Evolutionary conservation across 2,113 vertebrate species (phyloP).

Genomic region (Nycticorax nycticorax): DNA sequence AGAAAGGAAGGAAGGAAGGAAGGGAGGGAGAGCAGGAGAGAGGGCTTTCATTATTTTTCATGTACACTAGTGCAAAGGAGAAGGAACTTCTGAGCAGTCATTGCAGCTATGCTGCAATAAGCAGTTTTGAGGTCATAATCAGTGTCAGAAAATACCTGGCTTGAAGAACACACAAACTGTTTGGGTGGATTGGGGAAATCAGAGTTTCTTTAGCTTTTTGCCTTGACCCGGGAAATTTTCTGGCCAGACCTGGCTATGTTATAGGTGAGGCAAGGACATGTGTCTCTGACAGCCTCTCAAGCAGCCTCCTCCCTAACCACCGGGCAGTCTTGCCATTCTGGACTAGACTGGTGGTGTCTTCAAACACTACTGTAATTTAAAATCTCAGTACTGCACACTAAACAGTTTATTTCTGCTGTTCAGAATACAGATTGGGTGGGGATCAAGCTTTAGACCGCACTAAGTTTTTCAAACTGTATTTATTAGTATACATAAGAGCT

Average conservation of each 20-base stretch:
- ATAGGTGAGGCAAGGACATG: neutral
- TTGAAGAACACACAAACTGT: neutral
- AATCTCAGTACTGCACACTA: neutral
- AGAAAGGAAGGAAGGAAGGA: neutral
- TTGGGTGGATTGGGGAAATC: neutral
- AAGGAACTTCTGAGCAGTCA: neutral
- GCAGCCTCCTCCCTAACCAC: neutral
- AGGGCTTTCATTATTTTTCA: neutral
- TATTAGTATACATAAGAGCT: neutral
- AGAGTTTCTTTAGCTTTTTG: neutral
- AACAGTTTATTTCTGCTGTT: neutral
- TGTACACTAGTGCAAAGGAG: neutral
- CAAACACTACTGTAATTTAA: neutral
- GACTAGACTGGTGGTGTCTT: neutral
- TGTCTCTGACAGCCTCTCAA: neutral
- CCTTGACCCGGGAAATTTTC: neutral
- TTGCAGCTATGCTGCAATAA: neutral
- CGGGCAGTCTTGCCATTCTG: neutral
- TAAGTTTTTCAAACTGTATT: neutral
- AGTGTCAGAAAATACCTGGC: neutral
- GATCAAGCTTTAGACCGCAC: neutral
- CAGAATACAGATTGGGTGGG: rapidly evolving
- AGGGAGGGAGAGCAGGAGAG: neutral
- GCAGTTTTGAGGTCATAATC: neutral
- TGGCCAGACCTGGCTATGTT: neutral